phyloP scores from a whole-genome alignment of 2,797 vertebrate genomes.

The Sebastes trivittatus region DNA sequence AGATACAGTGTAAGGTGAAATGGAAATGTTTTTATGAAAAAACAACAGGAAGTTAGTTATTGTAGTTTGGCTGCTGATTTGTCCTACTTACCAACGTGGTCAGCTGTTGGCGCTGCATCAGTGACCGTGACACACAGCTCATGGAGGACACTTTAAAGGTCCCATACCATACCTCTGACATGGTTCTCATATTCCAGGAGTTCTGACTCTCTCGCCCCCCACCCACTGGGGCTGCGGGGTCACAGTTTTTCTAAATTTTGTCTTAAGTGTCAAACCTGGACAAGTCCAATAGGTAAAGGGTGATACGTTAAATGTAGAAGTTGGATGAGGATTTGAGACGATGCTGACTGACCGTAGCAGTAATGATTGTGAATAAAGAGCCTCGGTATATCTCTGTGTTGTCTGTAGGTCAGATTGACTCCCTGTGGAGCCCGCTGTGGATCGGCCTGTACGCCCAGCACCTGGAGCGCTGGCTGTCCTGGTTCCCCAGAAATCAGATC shows the following conservation, averaged over 20 bases:
- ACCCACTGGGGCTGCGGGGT: no score
- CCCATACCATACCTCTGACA: no score
- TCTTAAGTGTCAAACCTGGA: not conserved
- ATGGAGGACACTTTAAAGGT: no score
- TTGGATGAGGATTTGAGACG: not conserved
- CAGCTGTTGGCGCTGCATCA: no score
- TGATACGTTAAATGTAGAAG: not conserved
- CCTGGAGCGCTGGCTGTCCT: conserved; percentile 85
- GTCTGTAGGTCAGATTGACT: conserved; percentile 79
- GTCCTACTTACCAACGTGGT: no score
- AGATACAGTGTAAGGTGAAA: no score
- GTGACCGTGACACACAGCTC: no score
- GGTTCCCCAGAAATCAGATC: conserved; percentile 84
- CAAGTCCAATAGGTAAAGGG: not conserved
- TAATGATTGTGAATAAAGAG: not conserved
- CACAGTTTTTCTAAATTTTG: no score
- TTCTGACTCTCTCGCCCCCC: no score
- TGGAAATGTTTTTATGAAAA: no score
- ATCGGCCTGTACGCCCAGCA: conserved; percentile 87
- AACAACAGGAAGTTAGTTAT: no score
- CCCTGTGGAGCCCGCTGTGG: conserved; percentile 86
- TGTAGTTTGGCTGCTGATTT: no score
- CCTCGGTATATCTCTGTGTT: not conserved
- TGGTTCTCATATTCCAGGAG: not conserved
- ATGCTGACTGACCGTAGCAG: not conserved